Evolutionary conservation across 2,113 vertebrate species (phyloP), one percentile per base, ranked within the genome.

Genomic region (Tautogolabrus adspersus): DNA sequence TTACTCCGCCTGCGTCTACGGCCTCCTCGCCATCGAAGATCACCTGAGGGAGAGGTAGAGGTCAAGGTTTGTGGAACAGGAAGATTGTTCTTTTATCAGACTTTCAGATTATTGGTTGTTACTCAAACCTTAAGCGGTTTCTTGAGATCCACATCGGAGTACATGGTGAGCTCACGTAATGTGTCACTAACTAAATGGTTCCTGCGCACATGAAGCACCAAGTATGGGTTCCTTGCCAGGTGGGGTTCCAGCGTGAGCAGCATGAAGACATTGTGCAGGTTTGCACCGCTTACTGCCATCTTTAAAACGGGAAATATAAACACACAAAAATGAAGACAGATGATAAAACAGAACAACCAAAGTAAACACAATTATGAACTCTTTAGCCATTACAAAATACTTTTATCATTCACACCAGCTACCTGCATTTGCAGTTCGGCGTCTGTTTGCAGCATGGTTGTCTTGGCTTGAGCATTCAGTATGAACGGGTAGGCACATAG

Each of bases 361-460:
- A 42, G 7, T 11, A 18, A n/a, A 19, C 30, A 19, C 22, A 8
- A 55, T 21, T 9, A n/a, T 26, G 18, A 59, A 37, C 30, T 34
- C 30, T 34, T 8, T 19, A 21, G 19, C 19, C 9, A 6, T n/a
- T 22, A 21, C n/a, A 1, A 54, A n/a, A 21, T 55, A 6, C 6
- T n/a, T 42, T 42, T 42, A 10, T 6, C 40, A 42, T 42, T 42
- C 8, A 42, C 8, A 42, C 9, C 40, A 13, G 58, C 42, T 94
- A 98, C 98, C 97, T 99, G 98, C 98, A 99, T 99, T 90, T 99
- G 98, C 73, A 99, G 94, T 71, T 99, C 97, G 38, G 98, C 98
- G 22, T 99, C 98, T 0, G 97, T 99, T 92, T 99, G 98, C 77
- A 99, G 91, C 96, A 99, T 99, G 87, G 97, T 99, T 69, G 98